These are phyloP conservation scores for Oncorhynchus clarkii DNA, from an alignment of 2,113 vertebrate genomes.

Conservation along the genomic window DNA sequence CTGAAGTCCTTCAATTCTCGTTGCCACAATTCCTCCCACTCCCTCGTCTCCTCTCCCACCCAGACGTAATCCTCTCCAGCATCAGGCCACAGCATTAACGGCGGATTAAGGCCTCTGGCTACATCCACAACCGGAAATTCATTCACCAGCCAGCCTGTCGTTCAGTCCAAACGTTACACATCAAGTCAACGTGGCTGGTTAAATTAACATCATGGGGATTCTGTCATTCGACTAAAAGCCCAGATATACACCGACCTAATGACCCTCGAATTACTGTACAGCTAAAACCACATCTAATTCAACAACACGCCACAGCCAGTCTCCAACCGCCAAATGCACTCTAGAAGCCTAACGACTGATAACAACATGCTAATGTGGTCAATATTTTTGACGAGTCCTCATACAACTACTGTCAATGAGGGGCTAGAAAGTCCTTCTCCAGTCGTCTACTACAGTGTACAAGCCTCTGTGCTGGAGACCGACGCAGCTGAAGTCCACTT, in stretches of 20 bases:
- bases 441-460: too few species aligned
- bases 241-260: neutral
- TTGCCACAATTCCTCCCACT: neutral
- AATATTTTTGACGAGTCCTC: too few species aligned
- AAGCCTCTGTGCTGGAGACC: too few species aligned
- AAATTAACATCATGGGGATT: neutral
- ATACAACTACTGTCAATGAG: too few species aligned
- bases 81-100: conserved; percentile 1
- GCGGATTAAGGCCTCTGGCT: neutral
- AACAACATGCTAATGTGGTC: too few species aligned
- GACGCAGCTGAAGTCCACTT: too few species aligned
- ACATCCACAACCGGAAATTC: neutral
- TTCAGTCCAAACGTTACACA: neutral
- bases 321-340: too few species aligned
- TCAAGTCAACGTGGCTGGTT: neutral
- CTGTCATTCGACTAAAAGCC: neutral
- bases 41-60: neutral
- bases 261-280: neutral
- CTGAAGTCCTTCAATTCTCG: neutral
- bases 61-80: conserved; percentile 25
- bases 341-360: too few species aligned
- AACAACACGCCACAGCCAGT: neutral
- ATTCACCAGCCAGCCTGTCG: neutral
- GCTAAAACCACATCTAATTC: neutral
- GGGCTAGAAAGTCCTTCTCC: too few species aligned